A percentile compares a stretch with the other conserved stretches of the same genome.
Conservation (phyloP, 2,888 invertebrate genomes). For the Erynnis tages region DNA sequence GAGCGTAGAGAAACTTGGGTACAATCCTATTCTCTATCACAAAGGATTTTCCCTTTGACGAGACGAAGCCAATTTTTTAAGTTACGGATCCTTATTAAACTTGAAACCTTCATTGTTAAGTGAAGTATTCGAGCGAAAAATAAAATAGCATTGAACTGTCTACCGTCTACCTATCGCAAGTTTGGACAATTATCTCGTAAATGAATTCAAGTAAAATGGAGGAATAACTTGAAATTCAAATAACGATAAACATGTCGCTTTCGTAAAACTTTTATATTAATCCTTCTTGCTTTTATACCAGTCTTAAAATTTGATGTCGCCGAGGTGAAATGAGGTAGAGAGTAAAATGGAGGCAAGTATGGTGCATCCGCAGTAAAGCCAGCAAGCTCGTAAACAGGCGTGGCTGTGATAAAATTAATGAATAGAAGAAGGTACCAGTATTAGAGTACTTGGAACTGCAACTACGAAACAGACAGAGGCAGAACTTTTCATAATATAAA, state of each 20-base stretch:
- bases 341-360: slow-evolving; percentile 58
- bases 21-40: slow-evolving; percentile 41
- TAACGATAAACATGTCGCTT: neutral
- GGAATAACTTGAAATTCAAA: neutral
- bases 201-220: too few species aligned
- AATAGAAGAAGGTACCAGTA: slow-evolving; percentile 36
- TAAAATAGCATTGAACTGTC: too few species aligned
- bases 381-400: slow-evolving; percentile 63
- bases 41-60: slow-evolving; percentile 43
- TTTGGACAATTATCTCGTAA: too few species aligned
- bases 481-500: slow-evolving; percentile 44
- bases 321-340: slow-evolving; percentile 51
- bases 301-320: slow-evolving; percentile 52
- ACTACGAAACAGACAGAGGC: slow-evolving; percentile 45
- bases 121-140: neutral
- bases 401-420: slow-evolving; percentile 55
- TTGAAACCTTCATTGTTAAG: slow-evolving; percentile 24
- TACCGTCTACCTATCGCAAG: too few species aligned
- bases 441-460: slow-evolving; percentile 45
- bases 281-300: slow-evolving; percentile 44
- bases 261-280: neutral
- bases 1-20: slow-evolving; percentile 39
- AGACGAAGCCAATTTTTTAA: slow-evolving; percentile 42
- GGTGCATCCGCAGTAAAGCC: slow-evolving; percentile 62
- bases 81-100: slow-evolving; percentile 42